Percentiles rank a stretch among this genome's conserved stretches.
Evolutionary conservation across 2,113 vertebrate genomes (phyloP).

Genomic region (Microtus pennsylvanicus): DNA sequence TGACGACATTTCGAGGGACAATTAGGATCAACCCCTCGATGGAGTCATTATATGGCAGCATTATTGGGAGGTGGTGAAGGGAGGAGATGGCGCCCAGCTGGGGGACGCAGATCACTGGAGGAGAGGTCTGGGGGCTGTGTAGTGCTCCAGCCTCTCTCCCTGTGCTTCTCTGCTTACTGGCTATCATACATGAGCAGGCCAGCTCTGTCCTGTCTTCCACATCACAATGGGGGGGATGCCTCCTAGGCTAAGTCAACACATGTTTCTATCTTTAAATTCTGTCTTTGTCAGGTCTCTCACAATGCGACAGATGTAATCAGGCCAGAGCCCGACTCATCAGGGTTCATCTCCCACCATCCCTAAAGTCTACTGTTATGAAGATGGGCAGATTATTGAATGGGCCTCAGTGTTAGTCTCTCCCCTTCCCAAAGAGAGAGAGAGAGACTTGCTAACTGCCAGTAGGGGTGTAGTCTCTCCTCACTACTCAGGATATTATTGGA

Average conservation of each 20-base stretch:
- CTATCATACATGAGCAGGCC: not conserved
- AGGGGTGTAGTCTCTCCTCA: not conserved
- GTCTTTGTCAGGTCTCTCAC: not conserved
- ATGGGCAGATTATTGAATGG: not conserved
- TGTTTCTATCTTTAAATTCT: not conserved
- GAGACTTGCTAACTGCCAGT: not conserved
- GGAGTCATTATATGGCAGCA: not conserved
- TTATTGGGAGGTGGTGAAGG: not conserved
- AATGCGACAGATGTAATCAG: not conserved
- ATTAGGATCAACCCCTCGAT: not conserved
- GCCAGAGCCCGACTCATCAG: not conserved
- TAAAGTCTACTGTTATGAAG: slow-evolving; percentile 12
- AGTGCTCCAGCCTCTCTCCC: not conserved
- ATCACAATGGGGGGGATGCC: no score
- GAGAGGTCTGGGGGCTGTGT: not conserved
- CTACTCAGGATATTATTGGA: not conserved
- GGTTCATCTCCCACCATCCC: not conserved
- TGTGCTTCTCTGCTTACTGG: not conserved
- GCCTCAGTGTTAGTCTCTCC: not conserved
- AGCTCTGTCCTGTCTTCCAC: not conserved
- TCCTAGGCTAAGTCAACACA: not conserved
- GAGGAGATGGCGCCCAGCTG: not conserved
- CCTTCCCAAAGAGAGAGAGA: not conserved
- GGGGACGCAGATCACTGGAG: not conserved
- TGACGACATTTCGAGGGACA: not conserved